Evolutionary conservation across 2,797 vertebrate species (phyloP).

Genomic region (Geotrypetes seraphini): DNA sequence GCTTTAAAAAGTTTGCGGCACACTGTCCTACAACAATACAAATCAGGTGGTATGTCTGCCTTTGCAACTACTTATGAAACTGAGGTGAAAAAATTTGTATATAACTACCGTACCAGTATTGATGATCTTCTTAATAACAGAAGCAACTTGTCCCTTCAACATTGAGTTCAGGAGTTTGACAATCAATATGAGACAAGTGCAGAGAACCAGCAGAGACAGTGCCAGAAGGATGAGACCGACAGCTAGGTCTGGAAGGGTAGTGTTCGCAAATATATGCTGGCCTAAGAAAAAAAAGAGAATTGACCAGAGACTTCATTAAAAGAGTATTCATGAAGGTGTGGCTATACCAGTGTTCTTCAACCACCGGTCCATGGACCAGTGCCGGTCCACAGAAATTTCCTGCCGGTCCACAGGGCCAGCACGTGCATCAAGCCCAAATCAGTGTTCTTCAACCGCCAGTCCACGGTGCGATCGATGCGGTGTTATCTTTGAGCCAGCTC

Average conservation of each 20-base stretch:
- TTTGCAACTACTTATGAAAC: slow-evolving; percentile 8
- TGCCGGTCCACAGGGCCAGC: too few species aligned
- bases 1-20: too few species aligned
- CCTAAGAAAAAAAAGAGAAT: slow-evolving; percentile 47
- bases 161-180: slow-evolving; percentile 93
- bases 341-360: too few species aligned
- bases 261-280: slow-evolving; percentile 67
- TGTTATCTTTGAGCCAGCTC: too few species aligned
- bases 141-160: slow-evolving; percentile 84
- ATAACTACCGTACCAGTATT: slow-evolving; percentile 92
- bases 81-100: slow-evolving; percentile 2
- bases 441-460: too few species aligned
- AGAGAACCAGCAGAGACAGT: slow-evolving; percentile 70
- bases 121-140: slow-evolving; percentile 88
- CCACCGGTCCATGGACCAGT: too few species aligned
- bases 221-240: slow-evolving; percentile 81
- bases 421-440: too few species aligned
- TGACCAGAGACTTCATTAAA: too few species aligned
- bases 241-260: slow-evolving; percentile 61
- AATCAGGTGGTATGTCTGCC: neutral
- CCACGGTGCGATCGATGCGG: too few species aligned
- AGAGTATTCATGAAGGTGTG: too few species aligned
- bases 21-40: too few species aligned
- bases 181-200: slow-evolving; percentile 81
- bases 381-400: too few species aligned